Evolutionary conservation across 2,113 vertebrate genomes (phyloP).

Genomic region (Telmatochromis sp.): DNA sequence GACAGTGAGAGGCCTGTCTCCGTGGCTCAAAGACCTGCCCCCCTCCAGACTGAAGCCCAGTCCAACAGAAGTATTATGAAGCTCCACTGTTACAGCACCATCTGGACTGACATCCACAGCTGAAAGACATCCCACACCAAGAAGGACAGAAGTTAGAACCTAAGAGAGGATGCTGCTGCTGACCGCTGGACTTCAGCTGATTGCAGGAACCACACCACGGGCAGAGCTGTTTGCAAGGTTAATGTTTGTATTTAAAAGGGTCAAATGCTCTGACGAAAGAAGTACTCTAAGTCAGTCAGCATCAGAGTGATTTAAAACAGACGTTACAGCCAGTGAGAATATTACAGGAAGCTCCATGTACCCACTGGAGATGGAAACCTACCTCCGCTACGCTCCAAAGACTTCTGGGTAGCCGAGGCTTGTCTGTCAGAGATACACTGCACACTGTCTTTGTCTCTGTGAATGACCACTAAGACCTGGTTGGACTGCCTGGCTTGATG

Average conservation of each 20-base stretch:
- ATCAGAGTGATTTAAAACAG: not conserved
- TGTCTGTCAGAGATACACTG: conserved; percentile 27
- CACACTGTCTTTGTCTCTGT: conserved; percentile 64
- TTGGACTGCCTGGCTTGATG: conserved; percentile 79
- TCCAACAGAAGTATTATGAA: conserved; percentile 85
- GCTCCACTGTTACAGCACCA: conserved; percentile 75
- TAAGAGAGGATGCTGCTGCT: not conserved
- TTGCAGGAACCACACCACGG: not conserved
- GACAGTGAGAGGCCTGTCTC: conserved; percentile 80
- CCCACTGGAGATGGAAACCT: not conserved
- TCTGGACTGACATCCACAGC: conserved; percentile 62
- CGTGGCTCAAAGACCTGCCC: conserved; percentile 77
- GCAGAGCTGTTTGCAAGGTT: not conserved
- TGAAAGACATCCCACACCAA: conserved; percentile 11
- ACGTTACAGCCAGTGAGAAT: not conserved
- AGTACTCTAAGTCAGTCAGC: not conserved
- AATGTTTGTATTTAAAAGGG: not conserved
- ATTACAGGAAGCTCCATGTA: not conserved
- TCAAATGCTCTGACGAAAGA: not conserved
- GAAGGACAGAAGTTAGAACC: not conserved
- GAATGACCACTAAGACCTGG: conserved; percentile 77
- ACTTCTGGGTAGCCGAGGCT: conserved; percentile 43
- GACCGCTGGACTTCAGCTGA: not conserved
- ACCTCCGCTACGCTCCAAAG: conserved; percentile 70
- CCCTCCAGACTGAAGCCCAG: conserved; percentile 89